phyloP scores from a whole-genome alignment of 2,888 invertebrate genomes.

The Ennomos fuscantarius region DNA sequence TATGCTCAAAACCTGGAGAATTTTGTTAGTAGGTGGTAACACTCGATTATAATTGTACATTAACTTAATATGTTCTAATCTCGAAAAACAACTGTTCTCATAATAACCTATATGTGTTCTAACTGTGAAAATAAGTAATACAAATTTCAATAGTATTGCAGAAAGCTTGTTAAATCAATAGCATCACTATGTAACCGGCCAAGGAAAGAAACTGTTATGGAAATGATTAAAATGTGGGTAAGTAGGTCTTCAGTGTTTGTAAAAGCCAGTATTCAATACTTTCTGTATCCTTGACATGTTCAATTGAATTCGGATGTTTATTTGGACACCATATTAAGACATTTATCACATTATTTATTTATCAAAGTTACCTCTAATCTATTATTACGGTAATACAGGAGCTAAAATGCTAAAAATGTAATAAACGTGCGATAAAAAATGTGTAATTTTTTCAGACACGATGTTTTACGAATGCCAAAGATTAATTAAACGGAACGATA shows the following conservation, averaged over 20 bases:
- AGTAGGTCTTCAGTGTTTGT: slow-evolving; percentile 19
- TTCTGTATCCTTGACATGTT: slow-evolving; percentile 11
- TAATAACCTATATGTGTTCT: too few relatives aligned
- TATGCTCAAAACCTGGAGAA: too few relatives aligned
- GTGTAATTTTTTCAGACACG: too few relatives aligned
- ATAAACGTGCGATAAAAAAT: too few relatives aligned
- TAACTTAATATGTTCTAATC: too few relatives aligned
- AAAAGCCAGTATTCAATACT: slow-evolving; percentile 7
- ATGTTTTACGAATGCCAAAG: slow-evolving; percentile 1
- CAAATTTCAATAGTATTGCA: background rate
- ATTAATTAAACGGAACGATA: slow-evolving; percentile 11
- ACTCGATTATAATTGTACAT: too few relatives aligned
- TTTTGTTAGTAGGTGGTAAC: too few relatives aligned
- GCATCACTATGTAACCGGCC: slow-evolving; percentile 3
- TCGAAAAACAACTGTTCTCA: too few relatives aligned
- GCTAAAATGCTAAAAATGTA: too few relatives aligned
- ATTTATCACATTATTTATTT: background rate
- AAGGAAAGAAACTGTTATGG: background rate
- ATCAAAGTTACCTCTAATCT: too few relatives aligned
- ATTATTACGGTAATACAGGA: too few relatives aligned
- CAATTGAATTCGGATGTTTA: slow-evolving; percentile 1
- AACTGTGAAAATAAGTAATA: background rate
- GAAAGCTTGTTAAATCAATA: slow-evolving; percentile 22
- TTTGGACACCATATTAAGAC: background rate
- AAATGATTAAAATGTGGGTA: slow-evolving; percentile 12